Percentiles rank a stretch among this genome's conserved stretches.
These are phyloP conservation scores for Orchestia grillus DNA, from an alignment of 1,140 invertebrate genomes.

Conservation along the genomic window DNA sequence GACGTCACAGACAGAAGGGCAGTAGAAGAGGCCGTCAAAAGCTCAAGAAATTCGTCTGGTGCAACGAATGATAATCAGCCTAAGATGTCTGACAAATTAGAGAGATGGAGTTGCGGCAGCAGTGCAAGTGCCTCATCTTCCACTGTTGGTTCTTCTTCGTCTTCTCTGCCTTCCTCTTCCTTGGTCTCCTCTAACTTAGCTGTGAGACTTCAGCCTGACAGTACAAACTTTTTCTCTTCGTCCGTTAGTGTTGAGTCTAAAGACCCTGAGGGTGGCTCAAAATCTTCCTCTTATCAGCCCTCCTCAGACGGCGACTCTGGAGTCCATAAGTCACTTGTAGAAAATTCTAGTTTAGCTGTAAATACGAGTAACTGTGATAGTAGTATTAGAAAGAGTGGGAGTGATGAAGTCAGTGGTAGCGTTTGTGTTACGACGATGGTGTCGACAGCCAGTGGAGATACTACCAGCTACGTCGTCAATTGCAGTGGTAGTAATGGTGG, in stretches of 20 bases:
- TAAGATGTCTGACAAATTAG: slow-evolving; percentile 44
- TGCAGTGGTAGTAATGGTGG: neutral
- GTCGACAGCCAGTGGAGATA: neutral
- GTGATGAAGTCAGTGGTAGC: slow-evolving; percentile 25
- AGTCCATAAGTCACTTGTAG: slow-evolving; percentile 54
- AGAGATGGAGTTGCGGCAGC: slow-evolving; percentile 38
- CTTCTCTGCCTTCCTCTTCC: slow-evolving; percentile 54
- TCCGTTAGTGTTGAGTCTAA: slow-evolving; percentile 57
- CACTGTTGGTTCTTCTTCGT: neutral
- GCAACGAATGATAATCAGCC: slow-evolving; percentile 40
- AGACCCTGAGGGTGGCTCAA: slow-evolving; percentile 37
- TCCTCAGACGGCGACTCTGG: slow-evolving; percentile 29
- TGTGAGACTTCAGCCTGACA: slow-evolving; percentile 61
- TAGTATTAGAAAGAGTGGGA: slow-evolving; percentile 64
- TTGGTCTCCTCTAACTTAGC: slow-evolving; percentile 44
- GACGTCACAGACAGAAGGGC: slow-evolving; percentile 68
- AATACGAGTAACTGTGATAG: slow-evolving; percentile 67
- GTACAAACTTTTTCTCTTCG: slow-evolving; percentile 66
- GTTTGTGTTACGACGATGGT: neutral
- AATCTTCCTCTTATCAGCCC: slow-evolving; percentile 44
- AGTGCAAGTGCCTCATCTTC: neutral
- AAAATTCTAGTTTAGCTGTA: slow-evolving; percentile 57
- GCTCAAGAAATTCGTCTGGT: slow-evolving; percentile 65
- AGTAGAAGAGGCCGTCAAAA: slow-evolving; percentile 67
- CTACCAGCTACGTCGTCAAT: neutral